Evolutionary conservation across 1,140 invertebrate genomes (phyloP).

Genomic region (Amphibalanus amphitrite): DNA sequence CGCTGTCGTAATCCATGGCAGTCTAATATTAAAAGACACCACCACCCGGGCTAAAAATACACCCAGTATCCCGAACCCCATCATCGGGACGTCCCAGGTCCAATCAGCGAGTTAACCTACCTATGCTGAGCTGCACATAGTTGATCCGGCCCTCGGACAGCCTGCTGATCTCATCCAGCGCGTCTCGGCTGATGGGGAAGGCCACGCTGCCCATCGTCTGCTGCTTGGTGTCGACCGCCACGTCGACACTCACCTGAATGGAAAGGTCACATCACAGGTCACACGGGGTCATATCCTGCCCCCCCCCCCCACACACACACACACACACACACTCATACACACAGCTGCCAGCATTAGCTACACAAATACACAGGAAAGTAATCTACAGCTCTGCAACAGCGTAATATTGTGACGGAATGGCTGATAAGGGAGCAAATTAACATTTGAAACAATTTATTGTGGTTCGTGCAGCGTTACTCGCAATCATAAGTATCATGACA

Average conservation of each 20-base stretch:
- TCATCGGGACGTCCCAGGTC: no score
- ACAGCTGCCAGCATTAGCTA: not conserved
- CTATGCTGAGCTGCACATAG: slow-evolving; percentile 42
- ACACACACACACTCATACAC: not conserved
- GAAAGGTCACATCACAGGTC: slow-evolving; percentile 8
- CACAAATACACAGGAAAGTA: not conserved
- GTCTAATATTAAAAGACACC: no score
- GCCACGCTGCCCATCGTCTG: slow-evolving; percentile 78
- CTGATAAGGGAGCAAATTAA: no score
- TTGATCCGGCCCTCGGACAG: slow-evolving; percentile 32
- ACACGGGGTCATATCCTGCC: not conserved
- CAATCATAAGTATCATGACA: no score
- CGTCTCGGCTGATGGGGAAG: slow-evolving; percentile 76
- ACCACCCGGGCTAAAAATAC: no score
- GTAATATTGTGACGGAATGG: no score
- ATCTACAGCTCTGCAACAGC: no score
- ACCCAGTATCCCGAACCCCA: no score
- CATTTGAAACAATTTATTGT: no score
- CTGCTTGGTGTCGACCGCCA: slow-evolving; percentile 65
- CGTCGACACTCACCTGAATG: slow-evolving; percentile 44
- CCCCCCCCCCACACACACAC: not conserved
- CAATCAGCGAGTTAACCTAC: no score
- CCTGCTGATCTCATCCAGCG: slow-evolving; percentile 46
- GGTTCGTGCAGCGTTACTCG: no score
- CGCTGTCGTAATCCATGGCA: no score